Conservation (phyloP, 1,140 invertebrate species). For the Drosophila ercepeae region DNA sequence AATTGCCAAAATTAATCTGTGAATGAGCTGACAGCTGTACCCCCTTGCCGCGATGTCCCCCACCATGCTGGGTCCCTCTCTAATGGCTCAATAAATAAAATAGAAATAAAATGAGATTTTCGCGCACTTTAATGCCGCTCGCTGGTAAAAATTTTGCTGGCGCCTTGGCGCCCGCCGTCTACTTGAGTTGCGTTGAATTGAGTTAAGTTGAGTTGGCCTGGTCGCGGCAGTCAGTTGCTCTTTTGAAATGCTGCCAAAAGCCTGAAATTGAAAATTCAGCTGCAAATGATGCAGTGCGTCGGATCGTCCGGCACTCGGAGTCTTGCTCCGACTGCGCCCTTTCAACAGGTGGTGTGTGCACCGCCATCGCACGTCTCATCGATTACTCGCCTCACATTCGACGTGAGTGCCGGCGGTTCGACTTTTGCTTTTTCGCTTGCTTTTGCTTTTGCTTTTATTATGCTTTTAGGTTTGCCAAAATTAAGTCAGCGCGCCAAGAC, state of each 20-base stretch:
- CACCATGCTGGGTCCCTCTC: slow-evolving; percentile 14
- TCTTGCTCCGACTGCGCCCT: slow-evolving; percentile 48
- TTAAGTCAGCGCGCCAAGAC: slow-evolving; percentile 63
- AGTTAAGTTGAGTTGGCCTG: neutral
- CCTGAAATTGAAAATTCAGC: slow-evolving; percentile 71
- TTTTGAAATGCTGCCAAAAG: slow-evolving; percentile 77
- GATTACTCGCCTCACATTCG: slow-evolving; percentile 58
- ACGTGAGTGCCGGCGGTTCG: slow-evolving; percentile 34
- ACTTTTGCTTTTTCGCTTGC: slow-evolving; percentile 24
- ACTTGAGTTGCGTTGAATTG: slow-evolving; percentile 18
- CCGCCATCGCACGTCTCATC: slow-evolving; percentile 68
- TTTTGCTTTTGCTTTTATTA: slow-evolving; percentile 13
- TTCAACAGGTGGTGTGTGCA: slow-evolving; percentile 65
- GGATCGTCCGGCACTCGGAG: slow-evolving; percentile 23
- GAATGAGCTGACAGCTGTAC: slow-evolving; percentile 68
- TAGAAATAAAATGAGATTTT: slow-evolving; percentile 56
- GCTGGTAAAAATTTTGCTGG: slow-evolving; percentile 56
- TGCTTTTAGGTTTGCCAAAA: slow-evolving; percentile 58
- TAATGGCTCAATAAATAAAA: slow-evolving; percentile 80
- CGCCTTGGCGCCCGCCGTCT: slow-evolving; percentile 63
- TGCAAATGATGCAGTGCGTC: slow-evolving; percentile 74
- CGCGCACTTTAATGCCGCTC: slow-evolving; percentile 71
- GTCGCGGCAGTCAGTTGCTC: slow-evolving; percentile 27
- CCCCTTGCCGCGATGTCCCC: slow-evolving; percentile 3
- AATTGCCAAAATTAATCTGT: slow-evolving; percentile 79